Evolutionary conservation across 2,113 vertebrate genomes (phyloP), one percentile per base, ranked within the genome.

Genomic region (Formicarius rufipectus): DNA sequence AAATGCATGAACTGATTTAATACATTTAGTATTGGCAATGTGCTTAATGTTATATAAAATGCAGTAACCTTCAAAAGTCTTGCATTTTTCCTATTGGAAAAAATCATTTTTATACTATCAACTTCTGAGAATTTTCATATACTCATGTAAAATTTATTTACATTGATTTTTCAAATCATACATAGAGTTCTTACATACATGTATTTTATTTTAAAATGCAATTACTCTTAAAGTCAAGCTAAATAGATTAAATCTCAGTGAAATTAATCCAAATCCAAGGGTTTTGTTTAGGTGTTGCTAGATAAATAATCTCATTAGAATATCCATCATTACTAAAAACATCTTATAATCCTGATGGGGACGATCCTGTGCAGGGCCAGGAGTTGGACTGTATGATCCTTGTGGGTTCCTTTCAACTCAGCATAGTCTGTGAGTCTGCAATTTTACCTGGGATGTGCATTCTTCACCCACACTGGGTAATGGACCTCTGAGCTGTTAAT

Each of bases 391-490:
- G 5, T 4, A 62, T 62, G 59, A 39, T 13, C 59, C 37, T 62
- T 62, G 25, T 62, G 5, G 7, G 7, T 62, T 25, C 27, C 25
- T 62, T 40, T 37, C 35, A 62, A 40, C 17, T 40, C 12, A 3
- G 25, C 25, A 39, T 28, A 28, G 24, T 28, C 25, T 39, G 37
- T 39, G 59, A 40, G 18, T 60, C 35, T 60, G 7, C 16, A 33
- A 0, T 24, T 39, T 23, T 53, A 24, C 5, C 16, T 35, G 33
- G 27, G 24, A 30, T 3, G 56, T 28, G 16, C 1, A 4, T 21
- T 74, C 27, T 16, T 66, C 16, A 44, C 3, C 7, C 7, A 62
- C 16, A 62, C 12, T 22, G 12, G 12, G 2, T 16, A 90, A 64
- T 13, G 10, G 45, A 71, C 16, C 15, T 66, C 74, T 40, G 49